These are phyloP conservation scores for Strongylocentrotus purpuratus DNA, from an alignment of 35 echinoderm and acorn worm genomes.

Conservation along the genomic window DNA sequence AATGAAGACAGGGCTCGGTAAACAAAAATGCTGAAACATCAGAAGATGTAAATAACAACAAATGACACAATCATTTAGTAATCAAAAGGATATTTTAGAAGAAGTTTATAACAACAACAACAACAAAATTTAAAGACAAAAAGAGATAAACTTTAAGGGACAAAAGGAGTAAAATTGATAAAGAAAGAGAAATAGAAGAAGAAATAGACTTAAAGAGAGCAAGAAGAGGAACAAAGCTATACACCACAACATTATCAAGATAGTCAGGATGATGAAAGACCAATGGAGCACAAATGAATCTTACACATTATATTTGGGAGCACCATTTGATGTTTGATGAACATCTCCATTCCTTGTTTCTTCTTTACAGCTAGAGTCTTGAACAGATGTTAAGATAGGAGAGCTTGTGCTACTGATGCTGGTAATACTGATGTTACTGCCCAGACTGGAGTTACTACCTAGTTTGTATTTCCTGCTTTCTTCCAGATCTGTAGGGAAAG, in stretches of 20 bases:
- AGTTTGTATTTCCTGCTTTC: conserved; percentile 53
- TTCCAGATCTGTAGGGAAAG: conserved; percentile 37
- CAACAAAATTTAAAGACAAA: too few species aligned
- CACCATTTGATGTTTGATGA: conserved; percentile 40
- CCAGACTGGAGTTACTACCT: conserved; percentile 79
- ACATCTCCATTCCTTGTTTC: conserved; percentile 35
- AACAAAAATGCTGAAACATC: too few species aligned
- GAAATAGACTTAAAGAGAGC: too few species aligned
- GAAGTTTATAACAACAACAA: too few species aligned
- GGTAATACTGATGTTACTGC: conserved; percentile 75
- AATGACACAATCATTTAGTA: too few species aligned
- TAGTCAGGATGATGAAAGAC: not conserved
- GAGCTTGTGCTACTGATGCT: conserved; percentile 78
- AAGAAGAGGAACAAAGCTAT: too few species aligned
- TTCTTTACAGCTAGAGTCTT: conserved; percentile 44
- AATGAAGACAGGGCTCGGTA: too few species aligned
- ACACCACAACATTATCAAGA: not conserved
- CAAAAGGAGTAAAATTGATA: too few species aligned
- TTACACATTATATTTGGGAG: conserved; percentile 62
- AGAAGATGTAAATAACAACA: too few species aligned
- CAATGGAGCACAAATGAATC: not conserved
- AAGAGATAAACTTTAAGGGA: too few species aligned
- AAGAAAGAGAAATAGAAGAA: too few species aligned
- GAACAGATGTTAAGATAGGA: conserved; percentile 58
- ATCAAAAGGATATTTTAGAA: too few species aligned